Conservation (phyloP, 35 echinoderm and acorn worm genomes). For the Lytechinus pictus region DNA sequence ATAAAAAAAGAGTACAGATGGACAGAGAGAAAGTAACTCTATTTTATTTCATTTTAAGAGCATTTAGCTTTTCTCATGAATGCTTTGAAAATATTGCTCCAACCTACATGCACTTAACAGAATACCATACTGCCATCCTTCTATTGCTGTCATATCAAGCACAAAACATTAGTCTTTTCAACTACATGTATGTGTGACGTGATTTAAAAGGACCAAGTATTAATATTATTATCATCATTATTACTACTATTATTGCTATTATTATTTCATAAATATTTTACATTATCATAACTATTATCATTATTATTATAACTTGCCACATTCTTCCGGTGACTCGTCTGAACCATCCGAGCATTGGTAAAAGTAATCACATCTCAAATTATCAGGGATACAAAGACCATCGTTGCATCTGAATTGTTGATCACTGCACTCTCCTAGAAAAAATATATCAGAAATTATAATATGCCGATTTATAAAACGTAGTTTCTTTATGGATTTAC, state of each 20-base stretch:
- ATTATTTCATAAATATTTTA: neutral
- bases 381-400: neutral
- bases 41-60: too few species aligned
- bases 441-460: neutral
- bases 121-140: too few species aligned
- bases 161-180: too few species aligned
- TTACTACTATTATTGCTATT: neutral
- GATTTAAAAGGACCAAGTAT: neutral
- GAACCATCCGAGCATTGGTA: neutral
- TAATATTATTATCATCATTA: neutral
- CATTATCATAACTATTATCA: neutral
- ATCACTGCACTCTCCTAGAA: neutral
- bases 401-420: neutral
- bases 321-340: neutral
- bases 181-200: too few species aligned
- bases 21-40: too few species aligned
- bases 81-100: too few species aligned
- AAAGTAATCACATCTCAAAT: conserved; percentile 28
- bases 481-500: too few species aligned
- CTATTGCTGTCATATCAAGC: too few species aligned
- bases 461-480: too few species aligned
- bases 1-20: too few species aligned
- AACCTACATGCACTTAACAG: too few species aligned
- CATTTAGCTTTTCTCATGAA: too few species aligned
- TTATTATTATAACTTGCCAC: neutral